These are phyloP conservation scores for Hipposideros larvatus DNA, from an alignment of 2,797 vertebrate species.

Conservation along the genomic window DNA sequence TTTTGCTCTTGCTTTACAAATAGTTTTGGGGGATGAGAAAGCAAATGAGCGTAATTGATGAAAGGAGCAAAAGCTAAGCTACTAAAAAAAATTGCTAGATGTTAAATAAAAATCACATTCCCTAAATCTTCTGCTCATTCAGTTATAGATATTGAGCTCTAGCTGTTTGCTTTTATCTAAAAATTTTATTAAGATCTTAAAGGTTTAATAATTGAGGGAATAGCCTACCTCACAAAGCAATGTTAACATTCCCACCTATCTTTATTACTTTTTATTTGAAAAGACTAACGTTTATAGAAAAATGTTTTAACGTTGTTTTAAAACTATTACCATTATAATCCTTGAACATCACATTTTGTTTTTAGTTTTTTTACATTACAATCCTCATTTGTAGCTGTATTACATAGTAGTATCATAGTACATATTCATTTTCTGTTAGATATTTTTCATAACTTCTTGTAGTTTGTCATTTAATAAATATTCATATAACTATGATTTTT, in stretches of 20 bases:
- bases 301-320: not conserved
- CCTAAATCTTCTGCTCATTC: not conserved
- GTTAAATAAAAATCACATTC: not conserved
- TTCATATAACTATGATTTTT: not conserved
- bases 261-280: not conserved
- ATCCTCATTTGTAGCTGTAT: not conserved
- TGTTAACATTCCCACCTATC: not conserved
- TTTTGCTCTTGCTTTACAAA: not conserved
- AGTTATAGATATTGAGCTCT: not conserved
- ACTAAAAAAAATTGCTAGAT: not conserved
- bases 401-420: not conserved
- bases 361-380: not conserved
- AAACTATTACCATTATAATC: not conserved
- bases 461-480: not conserved
- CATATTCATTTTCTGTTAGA: not conserved
- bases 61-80: not conserved
- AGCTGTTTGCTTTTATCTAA: not conserved
- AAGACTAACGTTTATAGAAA: not conserved
- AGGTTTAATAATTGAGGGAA: not conserved
- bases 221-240: not conserved
- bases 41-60: not conserved
- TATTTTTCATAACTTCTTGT: not conserved
- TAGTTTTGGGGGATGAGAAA: not conserved
- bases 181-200: not conserved
- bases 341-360: not conserved